These are phyloP conservation scores for Arctocebus calabarensis DNA, from an alignment of 2,797 vertebrate genomes.

Conservation along the genomic window DNA sequence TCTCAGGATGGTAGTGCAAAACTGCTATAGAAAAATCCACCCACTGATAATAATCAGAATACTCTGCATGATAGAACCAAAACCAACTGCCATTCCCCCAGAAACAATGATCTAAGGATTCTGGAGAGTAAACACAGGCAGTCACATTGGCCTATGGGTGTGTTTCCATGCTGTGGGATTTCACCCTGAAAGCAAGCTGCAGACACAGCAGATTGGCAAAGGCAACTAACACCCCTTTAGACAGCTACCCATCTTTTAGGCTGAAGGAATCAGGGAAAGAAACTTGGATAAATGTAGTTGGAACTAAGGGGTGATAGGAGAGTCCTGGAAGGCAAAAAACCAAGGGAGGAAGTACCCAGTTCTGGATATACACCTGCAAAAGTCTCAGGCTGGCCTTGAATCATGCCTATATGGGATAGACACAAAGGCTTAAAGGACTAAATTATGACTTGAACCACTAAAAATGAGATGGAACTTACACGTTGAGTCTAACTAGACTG, in stretches of 20 bases:
- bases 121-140: accelerated
- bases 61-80: accelerated
- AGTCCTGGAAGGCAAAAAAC: neutral
- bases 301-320: neutral
- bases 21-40: accelerated
- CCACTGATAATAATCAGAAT: accelerated
- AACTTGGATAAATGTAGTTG: neutral
- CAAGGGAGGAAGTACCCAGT: neutral
- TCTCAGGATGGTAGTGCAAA: neutral
- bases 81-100: neutral
- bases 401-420: accelerated
- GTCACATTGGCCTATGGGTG: accelerated
- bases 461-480: neutral
- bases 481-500: neutral
- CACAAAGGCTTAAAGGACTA: neutral
- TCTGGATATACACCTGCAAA: neutral
- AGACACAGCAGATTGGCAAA: too few relatives aligned
- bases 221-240: too few relatives aligned
- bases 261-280: neutral
- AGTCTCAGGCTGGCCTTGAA: neutral
- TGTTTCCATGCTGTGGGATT: neutral
- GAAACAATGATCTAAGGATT: neutral
- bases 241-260: neutral
- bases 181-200: neutral
- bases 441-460: neutral